Evolutionary conservation across 2,113 vertebrate genomes (phyloP).

Genomic region (Hyla sarda): DNA sequence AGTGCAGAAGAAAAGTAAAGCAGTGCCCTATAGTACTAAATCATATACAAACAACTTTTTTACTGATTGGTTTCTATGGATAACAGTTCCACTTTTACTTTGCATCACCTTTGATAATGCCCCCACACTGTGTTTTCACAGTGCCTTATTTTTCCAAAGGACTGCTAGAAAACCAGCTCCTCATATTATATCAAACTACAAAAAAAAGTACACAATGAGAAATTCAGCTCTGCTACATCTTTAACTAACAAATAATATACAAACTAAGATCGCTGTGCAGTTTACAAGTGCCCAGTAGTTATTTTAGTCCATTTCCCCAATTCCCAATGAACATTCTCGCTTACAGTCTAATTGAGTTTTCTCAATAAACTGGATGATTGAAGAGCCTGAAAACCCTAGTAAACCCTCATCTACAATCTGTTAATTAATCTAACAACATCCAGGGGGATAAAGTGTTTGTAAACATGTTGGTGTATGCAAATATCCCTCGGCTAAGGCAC

Average conservation of each 20-base stretch:
- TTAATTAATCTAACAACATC: constrained; percentile 42
- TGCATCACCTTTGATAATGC: neutral
- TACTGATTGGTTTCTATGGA: neutral
- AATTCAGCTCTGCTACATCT: neutral
- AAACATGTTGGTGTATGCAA: constrained; percentile 44
- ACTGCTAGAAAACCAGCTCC: neutral
- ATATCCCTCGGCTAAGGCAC: constrained; percentile 1
- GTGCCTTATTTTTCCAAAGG: neutral
- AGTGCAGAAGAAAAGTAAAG: neutral
- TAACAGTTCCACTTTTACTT: neutral
- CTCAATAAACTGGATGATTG: neutral
- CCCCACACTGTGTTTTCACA: neutral
- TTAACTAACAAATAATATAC: neutral
- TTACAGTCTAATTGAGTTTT: constrained; percentile 8
- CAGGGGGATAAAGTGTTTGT: constrained; percentile 17
- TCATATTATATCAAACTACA: neutral
- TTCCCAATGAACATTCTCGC: constrained; percentile 7
- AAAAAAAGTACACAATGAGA: neutral
- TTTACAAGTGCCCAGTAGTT: neutral
- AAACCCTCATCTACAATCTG: constrained; percentile 39
- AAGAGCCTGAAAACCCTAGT: neutral
- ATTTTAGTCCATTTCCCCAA: neutral
- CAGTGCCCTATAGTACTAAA: neutral
- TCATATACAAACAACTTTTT: neutral
- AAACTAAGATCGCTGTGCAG: neutral